Evolutionary conservation across 1,140 invertebrate species (phyloP), one percentile per base, ranked within the genome.

Genomic region (Drosophila albomicans): DNA sequence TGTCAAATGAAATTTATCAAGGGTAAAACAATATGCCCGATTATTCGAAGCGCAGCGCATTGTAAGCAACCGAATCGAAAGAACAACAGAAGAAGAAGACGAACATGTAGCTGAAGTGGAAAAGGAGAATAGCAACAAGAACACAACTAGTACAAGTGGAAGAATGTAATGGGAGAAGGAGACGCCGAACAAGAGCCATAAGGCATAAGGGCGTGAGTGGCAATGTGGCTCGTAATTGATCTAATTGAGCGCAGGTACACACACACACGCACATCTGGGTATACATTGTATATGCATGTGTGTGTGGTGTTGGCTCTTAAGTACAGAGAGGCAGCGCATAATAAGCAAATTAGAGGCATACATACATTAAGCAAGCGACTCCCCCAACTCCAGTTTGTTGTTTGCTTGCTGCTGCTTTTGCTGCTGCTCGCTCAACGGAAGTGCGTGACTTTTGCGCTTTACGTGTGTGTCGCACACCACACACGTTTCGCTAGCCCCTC

Each of bases 391-490:
- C 52, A 56, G 25, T 5, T 25, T 11, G 2, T 28, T 11, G 48
- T 35, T 56, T 65, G 45, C 20, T 25, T 25, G 20, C 20, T 25
- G 20, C 3, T 20, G 20, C 20, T 20, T 20, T 20, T 20, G 3
- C 20, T 20, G 20, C 70, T 49, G 63, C 41, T 46, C 57, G 35
- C 35, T 38, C 8, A 84, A 68, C 84, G 84, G 84, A 88, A 89
- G 84, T 88, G 85, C 84, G 84, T 88, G 84, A 88, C 85, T 88
- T 84, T 84, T 51, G 78, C 74, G 71, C 89, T 89, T 89, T 88
- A 80, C 35, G 72, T 75, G 58, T 63, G 15, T 80, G 76, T 43
- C 59, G 82, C 35, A 10, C 35, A 43, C 41, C n/a, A n/a, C 41
- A 87, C 82, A 87, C 79, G 79, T 81, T 81, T 79, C 20, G 32